phyloP scores from a whole-genome alignment of 2,888 invertebrate genomes.

The Brachyptera risi region DNA sequence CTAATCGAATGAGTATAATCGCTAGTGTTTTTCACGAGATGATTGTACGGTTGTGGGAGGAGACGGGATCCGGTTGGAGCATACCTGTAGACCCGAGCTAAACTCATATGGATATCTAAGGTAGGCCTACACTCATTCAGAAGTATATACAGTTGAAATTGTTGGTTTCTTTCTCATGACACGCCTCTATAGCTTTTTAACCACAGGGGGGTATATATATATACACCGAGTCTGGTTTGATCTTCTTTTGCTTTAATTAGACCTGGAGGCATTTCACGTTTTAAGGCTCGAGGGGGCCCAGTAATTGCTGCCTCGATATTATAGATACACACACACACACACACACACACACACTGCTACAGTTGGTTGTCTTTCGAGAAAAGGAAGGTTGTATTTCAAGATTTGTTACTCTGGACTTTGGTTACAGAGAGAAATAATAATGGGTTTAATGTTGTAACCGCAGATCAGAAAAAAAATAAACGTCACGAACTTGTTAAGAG shows the following conservation, averaged over 20 bases:
- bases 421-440: neutral
- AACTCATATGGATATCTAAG: constrained; percentile 10
- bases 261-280: constrained; percentile 26
- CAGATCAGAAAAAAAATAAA: neutral
- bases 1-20: constrained; percentile 13
- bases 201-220: constrained; percentile 10
- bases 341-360: neutral
- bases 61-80: constrained; percentile 12
- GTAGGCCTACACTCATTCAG: constrained; percentile 19
- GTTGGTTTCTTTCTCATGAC: constrained; percentile 11
- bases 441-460: neutral
- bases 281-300: constrained; percentile 1
- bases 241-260: constrained; percentile 25
- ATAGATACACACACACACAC: neutral
- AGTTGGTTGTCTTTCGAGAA: constrained; percentile 13
- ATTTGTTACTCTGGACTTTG: constrained; percentile 4
- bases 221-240: neutral
- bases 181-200: constrained; percentile 17
- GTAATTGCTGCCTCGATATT: constrained; percentile 10
- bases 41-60: constrained; percentile 13
- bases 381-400: constrained; percentile 18
- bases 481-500: neutral
- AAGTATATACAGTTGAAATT: constrained; percentile 19
- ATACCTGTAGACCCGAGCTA: constrained; percentile 9
- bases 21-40: neutral